phyloP scores from a whole-genome alignment of 1,140 invertebrate species.

The Lanistes nyassanus region DNA sequence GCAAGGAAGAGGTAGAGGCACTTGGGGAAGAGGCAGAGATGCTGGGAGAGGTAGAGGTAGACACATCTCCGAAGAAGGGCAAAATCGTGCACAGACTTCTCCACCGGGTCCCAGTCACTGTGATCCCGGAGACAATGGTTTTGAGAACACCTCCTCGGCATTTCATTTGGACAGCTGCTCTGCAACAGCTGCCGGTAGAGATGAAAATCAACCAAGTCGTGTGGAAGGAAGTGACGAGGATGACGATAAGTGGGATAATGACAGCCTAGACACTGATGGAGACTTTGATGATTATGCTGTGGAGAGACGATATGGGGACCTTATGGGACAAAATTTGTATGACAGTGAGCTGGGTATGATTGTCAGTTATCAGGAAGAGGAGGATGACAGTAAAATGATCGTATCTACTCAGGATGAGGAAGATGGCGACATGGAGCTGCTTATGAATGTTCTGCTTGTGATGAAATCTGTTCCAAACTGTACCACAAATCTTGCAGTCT shows the following conservation, averaged over 20 bases:
- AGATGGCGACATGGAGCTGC: neutral
- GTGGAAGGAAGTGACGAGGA: neutral
- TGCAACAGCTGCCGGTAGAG: too few relatives aligned
- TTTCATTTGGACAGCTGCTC: too few relatives aligned
- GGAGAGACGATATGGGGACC: neutral
- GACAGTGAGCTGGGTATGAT: neutral
- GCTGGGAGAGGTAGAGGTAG: too few relatives aligned
- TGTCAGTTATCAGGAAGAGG: neutral
- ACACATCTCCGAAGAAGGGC: too few relatives aligned
- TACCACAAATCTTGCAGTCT: neutral
- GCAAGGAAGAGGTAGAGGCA: too few relatives aligned
- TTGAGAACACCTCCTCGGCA: too few relatives aligned
- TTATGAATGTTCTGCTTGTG: neutral
- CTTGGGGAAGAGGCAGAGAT: too few relatives aligned
- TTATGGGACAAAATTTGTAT: neutral
- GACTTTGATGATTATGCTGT: conserved; percentile 9
- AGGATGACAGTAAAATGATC: too few relatives aligned
- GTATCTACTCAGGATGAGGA: neutral
- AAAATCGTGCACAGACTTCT: too few relatives aligned
- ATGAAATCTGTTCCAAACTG: neutral
- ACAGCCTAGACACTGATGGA: neutral
- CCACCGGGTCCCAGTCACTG: too few relatives aligned
- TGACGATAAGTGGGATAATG: neutral
- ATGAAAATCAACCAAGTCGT: too few relatives aligned
- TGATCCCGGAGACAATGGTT: too few relatives aligned